Conservation (phyloP, 2,888 invertebrate species). For the Archips crataeganus region DNA sequence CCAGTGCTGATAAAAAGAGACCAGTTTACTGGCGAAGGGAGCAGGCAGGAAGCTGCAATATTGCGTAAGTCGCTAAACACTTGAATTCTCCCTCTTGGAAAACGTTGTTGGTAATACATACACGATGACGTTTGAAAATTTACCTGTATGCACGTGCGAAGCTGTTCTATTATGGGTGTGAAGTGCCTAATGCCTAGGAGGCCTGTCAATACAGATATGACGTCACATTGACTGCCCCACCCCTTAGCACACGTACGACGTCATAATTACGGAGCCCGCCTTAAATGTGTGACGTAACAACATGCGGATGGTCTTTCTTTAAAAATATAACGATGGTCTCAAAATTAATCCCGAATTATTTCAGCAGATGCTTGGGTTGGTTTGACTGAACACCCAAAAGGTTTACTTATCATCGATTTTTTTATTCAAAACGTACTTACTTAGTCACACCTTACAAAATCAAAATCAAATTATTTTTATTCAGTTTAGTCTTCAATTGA, state of each 20-base stretch:
- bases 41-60: background rate
- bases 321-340: background rate
- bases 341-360: too few relatives aligned
- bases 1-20: background rate
- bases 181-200: too few relatives aligned
- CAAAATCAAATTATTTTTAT: too few relatives aligned
- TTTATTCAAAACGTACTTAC: too few relatives aligned
- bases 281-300: background rate
- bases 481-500: too few relatives aligned
- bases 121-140: background rate
- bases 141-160: too few relatives aligned
- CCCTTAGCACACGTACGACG: background rate
- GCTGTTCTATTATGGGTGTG: too few relatives aligned
- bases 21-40: background rate
- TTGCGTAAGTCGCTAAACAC: constrained; percentile 1
- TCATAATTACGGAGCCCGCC: background rate
- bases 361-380: too few relatives aligned
- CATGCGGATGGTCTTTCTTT: background rate
- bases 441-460: too few relatives aligned
- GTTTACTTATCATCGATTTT: too few relatives aligned
- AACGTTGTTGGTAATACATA: background rate
- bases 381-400: too few relatives aligned
- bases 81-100: background rate
- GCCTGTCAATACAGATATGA: background rate
- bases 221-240: background rate